phyloP scores from a whole-genome alignment of 2,888 invertebrate genomes.

The Caenorhabditis sp. region DNA sequence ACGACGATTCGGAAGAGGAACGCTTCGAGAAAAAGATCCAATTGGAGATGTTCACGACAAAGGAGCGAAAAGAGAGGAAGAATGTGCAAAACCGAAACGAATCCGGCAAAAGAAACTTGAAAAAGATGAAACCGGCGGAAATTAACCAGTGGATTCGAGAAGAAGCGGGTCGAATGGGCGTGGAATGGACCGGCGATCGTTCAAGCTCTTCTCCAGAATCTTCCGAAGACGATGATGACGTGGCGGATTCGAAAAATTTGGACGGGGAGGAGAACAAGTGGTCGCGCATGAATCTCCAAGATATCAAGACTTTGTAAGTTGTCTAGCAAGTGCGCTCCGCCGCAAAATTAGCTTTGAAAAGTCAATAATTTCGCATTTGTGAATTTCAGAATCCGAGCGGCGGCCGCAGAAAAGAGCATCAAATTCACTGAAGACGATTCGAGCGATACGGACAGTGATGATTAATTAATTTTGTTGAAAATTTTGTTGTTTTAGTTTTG shows the following conservation, averaged over 20 bases:
- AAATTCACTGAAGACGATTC: not conserved
- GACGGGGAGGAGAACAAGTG: constrained; percentile 7
- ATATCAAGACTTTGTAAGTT: not conserved
- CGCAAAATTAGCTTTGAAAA: no score
- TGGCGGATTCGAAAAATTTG: not conserved
- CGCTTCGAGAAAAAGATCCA: constrained; percentile 5
- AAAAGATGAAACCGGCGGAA: constrained; percentile 20
- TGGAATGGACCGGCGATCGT: not conserved
- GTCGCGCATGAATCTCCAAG: constrained; percentile 4
- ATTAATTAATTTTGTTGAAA: not conserved
- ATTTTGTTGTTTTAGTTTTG: not conserved
- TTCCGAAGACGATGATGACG: not conserved
- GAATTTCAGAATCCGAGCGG: not conserved
- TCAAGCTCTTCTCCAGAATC: not conserved
- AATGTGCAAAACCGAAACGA: not conserved
- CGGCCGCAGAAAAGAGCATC: not conserved
- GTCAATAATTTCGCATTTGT: not conserved
- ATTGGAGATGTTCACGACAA: not conserved
- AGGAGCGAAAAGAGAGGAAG: not conserved
- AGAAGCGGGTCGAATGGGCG: constrained; percentile 9
- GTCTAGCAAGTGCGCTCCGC: no score
- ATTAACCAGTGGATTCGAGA: constrained; percentile 2
- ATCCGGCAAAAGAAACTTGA: not conserved
- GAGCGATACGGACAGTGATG: not conserved
- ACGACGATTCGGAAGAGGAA: constrained; percentile 31